A percentile compares a stretch with the other conserved stretches of the same genome.
Conservation (phyloP, 2,113 vertebrate species). For the Heptranchias perlo region DNA sequence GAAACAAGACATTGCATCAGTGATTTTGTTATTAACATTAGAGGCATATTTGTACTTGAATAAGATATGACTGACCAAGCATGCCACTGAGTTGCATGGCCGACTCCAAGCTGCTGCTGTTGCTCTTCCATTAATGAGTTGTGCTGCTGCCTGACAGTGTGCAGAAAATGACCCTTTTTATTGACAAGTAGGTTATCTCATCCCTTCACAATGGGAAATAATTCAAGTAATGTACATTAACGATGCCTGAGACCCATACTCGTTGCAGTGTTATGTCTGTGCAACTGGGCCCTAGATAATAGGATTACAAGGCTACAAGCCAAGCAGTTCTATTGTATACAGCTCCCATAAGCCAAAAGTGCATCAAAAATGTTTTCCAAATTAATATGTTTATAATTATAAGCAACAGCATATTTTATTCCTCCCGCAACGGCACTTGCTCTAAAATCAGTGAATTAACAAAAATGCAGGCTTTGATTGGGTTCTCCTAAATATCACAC, state of each 20-base stretch:
- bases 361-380: neutral
- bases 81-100: neutral
- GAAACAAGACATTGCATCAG: neutral
- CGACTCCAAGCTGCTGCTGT: neutral
- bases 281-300: neutral
- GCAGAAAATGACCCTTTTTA: neutral
- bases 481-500: neutral
- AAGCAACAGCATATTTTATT: neutral
- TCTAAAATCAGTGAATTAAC: neutral
- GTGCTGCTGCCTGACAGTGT: neutral
- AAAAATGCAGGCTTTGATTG: neutral
- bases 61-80: neutral
- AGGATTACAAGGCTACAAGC: neutral
- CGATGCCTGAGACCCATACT: neutral
- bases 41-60: constrained; percentile 21
- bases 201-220: neutral
- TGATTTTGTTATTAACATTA: neutral
- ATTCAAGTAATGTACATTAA: neutral
- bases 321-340: neutral
- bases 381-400: constrained; percentile 12
- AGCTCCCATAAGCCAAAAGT: neutral
- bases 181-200: neutral
- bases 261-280: neutral
- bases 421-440: neutral
- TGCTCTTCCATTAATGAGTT: neutral